phyloP scores from a whole-genome alignment of 1,140 invertebrate genomes.

The Diorhabda elongata region DNA sequence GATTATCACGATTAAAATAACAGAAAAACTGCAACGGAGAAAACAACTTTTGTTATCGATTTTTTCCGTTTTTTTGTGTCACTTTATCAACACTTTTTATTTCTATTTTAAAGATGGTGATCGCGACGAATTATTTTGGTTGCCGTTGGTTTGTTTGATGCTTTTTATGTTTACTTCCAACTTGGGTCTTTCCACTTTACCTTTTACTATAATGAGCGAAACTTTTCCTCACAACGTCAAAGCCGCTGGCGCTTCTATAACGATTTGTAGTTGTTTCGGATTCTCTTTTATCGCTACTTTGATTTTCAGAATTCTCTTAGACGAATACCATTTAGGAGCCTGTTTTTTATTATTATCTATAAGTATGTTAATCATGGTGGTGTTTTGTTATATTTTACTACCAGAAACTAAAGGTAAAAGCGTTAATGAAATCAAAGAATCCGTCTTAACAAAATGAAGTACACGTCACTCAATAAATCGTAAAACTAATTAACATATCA shows the following conservation, averaged over 20 bases:
- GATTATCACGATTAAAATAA: slow-evolving; percentile 64
- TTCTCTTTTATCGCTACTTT: slow-evolving; percentile 77
- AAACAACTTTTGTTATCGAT: slow-evolving; percentile 66
- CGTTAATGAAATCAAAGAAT: slow-evolving; percentile 49
- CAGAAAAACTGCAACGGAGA: slow-evolving; percentile 71
- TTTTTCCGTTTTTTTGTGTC: slow-evolving; percentile 52
- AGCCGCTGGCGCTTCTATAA: slow-evolving; percentile 66
- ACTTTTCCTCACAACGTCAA: slow-evolving; percentile 74
- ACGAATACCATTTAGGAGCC: slow-evolving; percentile 59
- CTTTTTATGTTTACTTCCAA: slow-evolving; percentile 38
- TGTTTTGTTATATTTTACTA: slow-evolving; percentile 60
- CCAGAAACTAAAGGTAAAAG: slow-evolving; percentile 82
- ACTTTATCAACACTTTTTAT: slow-evolving; percentile 36
- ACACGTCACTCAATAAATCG: too few species aligned
- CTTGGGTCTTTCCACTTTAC: slow-evolving; percentile 71
- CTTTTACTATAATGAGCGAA: slow-evolving; percentile 80
- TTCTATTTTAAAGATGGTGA: slow-evolving; percentile 34
- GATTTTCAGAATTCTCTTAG: slow-evolving; percentile 60
- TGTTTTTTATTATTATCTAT: slow-evolving; percentile 77
- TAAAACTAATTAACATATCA: too few species aligned
- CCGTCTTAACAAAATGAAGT: too few species aligned
- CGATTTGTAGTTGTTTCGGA: slow-evolving; percentile 71
- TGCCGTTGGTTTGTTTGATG: slow-evolving; percentile 37
- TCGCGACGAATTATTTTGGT: slow-evolving; percentile 37
- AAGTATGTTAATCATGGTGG: slow-evolving; percentile 43